Conservation (phyloP, 1,140 invertebrate genomes). For the Ephestia elutella region DNA sequence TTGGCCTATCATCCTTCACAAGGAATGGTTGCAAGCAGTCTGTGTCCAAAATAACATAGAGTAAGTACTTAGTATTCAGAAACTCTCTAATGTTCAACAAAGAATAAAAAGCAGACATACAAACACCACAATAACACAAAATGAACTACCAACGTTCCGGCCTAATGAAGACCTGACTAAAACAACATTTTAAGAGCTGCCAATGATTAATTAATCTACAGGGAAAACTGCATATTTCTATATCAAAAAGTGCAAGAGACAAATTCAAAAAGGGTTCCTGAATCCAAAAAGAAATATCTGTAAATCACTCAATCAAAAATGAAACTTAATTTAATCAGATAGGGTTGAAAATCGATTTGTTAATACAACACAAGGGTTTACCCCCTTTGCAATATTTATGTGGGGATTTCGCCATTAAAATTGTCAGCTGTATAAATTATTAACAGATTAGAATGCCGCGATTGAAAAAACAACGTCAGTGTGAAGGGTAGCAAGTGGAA, state of each 20-base stretch:
- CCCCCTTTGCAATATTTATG: background rate
- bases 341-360: background rate
- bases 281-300: background rate
- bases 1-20: too few species aligned
- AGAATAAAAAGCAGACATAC: too few species aligned
- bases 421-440: slow-evolving; percentile 4
- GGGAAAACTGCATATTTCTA: background rate
- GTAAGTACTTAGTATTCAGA: too few species aligned
- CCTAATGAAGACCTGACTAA: background rate
- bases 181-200: background rate
- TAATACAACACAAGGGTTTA: background rate
- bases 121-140: background rate
- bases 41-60: too few species aligned
- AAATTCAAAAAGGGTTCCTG: background rate
- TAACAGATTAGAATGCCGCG: background rate
- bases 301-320: background rate
- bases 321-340: background rate
- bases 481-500: background rate
- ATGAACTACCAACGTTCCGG: background rate
- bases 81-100: too few species aligned
- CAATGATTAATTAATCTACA: background rate
- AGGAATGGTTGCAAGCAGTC: too few species aligned
- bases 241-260: background rate
- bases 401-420: slow-evolving; percentile 1
- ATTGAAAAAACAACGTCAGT: background rate